phyloP scores from a whole-genome alignment of 2,888 invertebrate genomes.

The Mantis religiosa region DNA sequence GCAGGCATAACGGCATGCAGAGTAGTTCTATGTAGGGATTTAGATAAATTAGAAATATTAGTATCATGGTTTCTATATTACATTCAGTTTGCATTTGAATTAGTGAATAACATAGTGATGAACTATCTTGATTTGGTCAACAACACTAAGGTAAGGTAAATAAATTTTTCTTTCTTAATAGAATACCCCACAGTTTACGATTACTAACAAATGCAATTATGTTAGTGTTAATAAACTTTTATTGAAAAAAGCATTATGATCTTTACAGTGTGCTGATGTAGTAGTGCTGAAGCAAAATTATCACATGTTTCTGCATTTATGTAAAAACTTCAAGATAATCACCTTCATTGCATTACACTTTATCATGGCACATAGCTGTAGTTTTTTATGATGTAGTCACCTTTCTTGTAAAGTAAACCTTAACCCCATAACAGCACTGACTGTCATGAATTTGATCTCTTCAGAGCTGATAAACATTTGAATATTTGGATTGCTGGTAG shows the following conservation, averaged over 20 bases:
- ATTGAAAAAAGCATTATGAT: background rate
- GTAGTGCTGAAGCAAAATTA: background rate
- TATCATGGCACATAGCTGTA: background rate
- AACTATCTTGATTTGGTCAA: background rate
- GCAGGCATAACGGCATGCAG: conserved; percentile 13
- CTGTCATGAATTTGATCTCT: background rate
- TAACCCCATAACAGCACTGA: background rate
- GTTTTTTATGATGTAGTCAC: background rate
- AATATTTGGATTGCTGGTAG: background rate
- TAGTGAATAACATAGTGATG: background rate
- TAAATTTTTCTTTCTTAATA: background rate
- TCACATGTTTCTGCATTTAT: background rate
- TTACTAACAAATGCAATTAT: background rate
- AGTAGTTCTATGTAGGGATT: conserved; percentile 1
- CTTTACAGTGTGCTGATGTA: background rate
- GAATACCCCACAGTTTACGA: background rate
- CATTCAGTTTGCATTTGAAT: background rate
- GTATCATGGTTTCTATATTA: background rate
- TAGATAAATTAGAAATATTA: background rate
- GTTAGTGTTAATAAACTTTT: background rate
- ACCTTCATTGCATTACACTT: background rate
- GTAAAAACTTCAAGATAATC: background rate
- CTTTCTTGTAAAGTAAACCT: background rate
- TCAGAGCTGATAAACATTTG: background rate
- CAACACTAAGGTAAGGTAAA: background rate